Base-by-base conservation (phyloP, 2,888 invertebrate species). In the Ornithoptera priamus region DNA sequence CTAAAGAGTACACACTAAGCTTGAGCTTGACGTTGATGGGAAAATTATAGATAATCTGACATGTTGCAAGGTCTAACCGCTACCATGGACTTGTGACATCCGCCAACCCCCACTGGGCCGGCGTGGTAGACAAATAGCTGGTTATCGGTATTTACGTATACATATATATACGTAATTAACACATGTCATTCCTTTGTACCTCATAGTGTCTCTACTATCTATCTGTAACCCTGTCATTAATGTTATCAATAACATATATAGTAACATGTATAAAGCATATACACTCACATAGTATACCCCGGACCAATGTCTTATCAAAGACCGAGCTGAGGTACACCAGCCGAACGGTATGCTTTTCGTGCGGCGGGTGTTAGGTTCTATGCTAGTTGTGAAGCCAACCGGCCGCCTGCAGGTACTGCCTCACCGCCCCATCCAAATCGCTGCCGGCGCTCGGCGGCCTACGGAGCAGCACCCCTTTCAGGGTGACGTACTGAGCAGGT, bases 401-500 rank as follows among this genome's bases (percentile, higher is more conserved):
- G 70, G 90, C 91, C 30, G 83, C 73, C 75, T 85, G 86, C 58
- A 93, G 81, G 80, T 92, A 92, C 69, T 88, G 89, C 0, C 84
- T 74, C 56, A 93, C 81, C 62, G 89, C 80, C 67, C 80, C 74
- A 78, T 91, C 92, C 2, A 86, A 70, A 66, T 91, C 91, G 70
- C 77, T 76, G 78, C 90, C 88, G 60, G 84, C 80, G 4, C 83
- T 76, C 8, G 83, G 75, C 75, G 93, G 87, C 73, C 95, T 96
- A 83, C 96, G 94, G 70, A 98, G 93, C 73, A 98, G 94, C 77
- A 97, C 94, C 18, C 97, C 96, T 90, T 98, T 98, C 86, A 98
- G 93, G 5, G 97, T 97, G 78, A 97, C 95, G 93, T 98, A 98
- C 86, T 97, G 97, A 71, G 97, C 95, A 74, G 98, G 97, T 77